These are phyloP conservation scores for Cephus cinctus DNA, from an alignment of 1,140 invertebrate genomes.

Conservation along the genomic window DNA sequence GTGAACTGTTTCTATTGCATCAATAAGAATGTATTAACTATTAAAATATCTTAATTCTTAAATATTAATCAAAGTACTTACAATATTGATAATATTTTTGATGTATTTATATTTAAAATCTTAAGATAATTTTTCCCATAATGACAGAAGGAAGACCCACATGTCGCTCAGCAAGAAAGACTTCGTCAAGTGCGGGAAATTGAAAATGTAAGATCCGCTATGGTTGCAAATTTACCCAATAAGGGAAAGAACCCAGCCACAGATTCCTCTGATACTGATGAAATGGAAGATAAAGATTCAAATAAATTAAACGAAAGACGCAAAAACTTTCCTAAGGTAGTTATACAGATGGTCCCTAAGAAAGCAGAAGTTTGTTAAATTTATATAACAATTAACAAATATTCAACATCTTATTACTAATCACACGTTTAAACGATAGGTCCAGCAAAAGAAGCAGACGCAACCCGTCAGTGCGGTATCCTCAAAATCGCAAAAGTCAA, in stretches of 20 bases:
- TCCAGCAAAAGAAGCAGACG: too few species aligned
- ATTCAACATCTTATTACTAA: too few species aligned
- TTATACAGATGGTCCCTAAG: too few species aligned
- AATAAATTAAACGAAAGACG: not conserved
- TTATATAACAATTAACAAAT: too few species aligned
- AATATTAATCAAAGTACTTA: slow-evolving; percentile 2
- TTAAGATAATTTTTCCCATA: slow-evolving; percentile 13
- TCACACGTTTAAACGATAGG: too few species aligned
- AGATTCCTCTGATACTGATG: slow-evolving; percentile 10
- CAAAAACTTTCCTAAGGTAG: not conserved
- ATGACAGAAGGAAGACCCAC: slow-evolving; percentile 27
- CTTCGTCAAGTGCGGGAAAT: slow-evolving; percentile 49
- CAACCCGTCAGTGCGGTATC: too few species aligned
- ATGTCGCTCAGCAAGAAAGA: slow-evolving; percentile 39
- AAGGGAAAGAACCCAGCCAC: not conserved
- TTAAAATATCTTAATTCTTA: slow-evolving; percentile 1
- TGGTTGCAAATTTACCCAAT: slow-evolving; percentile 41
- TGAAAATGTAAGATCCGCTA: slow-evolving; percentile 52
- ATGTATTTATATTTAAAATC: slow-evolving; percentile 11
- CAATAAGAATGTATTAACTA: too few species aligned
- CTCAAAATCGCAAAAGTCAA: slow-evolving; percentile 23
- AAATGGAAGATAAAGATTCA: slow-evolving; percentile 8
- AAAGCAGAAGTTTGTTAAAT: too few species aligned
- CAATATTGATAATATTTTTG: not conserved
- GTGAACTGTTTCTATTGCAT: too few species aligned